These are phyloP conservation scores for Chelon auratus DNA, from an alignment of 2,797 vertebrate species.

Conservation along the genomic window DNA sequence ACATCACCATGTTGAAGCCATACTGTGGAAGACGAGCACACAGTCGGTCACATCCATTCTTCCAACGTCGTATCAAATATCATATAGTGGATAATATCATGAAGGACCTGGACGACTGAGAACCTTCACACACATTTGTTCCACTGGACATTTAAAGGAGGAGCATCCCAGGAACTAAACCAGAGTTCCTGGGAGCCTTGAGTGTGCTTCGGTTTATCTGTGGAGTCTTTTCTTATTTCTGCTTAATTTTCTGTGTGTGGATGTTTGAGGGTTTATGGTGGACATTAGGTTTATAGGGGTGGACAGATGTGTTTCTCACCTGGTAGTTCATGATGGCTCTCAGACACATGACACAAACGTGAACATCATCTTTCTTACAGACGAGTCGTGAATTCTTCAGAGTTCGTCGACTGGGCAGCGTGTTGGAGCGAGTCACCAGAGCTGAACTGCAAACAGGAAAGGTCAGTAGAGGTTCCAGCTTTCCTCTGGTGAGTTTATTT, in stretches of 20 bases:
- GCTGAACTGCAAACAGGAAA: constrained; percentile 54
- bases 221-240: no score
- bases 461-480: neutral
- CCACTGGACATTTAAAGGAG: no score
- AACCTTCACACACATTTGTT: no score
- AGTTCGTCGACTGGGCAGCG: constrained; percentile 93
- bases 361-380: constrained; percentile 97
- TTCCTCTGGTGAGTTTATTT: neutral
- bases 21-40: constrained; percentile 83
- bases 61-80: no score
- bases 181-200: no score
- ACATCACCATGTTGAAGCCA: constrained; percentile 99
- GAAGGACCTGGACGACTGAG: neutral
- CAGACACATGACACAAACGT: constrained; percentile 98
- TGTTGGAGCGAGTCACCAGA: constrained; percentile 90
- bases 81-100: no score
- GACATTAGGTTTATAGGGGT: neutral
- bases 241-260: no score
- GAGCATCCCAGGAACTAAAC: no score
- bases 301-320: constrained; percentile 74
- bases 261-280: no score
- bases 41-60: neutral
- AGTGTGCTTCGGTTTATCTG: no score
- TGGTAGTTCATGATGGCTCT: constrained; percentile 99
- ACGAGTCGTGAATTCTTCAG: constrained; percentile 95